Base-by-base conservation (phyloP, 2,797 vertebrate genomes). In the Acomys russatus region DNA sequence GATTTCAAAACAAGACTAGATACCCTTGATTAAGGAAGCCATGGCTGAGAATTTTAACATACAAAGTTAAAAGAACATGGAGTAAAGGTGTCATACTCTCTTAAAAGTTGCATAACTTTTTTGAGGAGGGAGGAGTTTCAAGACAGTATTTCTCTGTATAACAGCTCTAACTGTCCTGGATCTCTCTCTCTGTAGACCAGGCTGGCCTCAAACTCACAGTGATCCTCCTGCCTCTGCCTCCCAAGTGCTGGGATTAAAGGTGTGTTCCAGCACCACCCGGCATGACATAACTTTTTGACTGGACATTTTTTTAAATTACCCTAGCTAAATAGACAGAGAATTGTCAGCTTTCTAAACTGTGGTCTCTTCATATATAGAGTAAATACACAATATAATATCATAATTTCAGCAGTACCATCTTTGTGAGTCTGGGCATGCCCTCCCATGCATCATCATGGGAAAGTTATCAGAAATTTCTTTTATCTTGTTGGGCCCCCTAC, bases 341-440 rank as follows among this genome's bases (percentile, higher is more conserved):
- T 38, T 56, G n/a, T 76, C 18, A 76, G 44, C 18, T 95, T 90
- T 84, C 28, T 70, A 86, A 71, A 86, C 22, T 64, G 10, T 49
- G 20, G 15, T 68, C 68, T 56, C 2, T 90, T 68, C 30, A 28
- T 82, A 71, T 51, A 1, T 77, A 88, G 7, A 73, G 82, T 51
- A 38, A 44, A 44, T 6, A 0, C 25, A 4, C 63, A 28, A 38
- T 30, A 35, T 33, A 59, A 28, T 71, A 88, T 71, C 63, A 78
- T 68, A 85, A 77, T 82, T 87, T 1, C 20, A 78, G 9, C 35
- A 94, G 1, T 33, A 88, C 5, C 20, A 15, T n/a, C 30, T 76
- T 59, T 25, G 3, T 77, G 6, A 0, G 0, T 12, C 80, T 38
- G 14, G 3, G 22, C 28, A 7, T 9, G 4, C 20, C 3, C 22